These are phyloP conservation scores for Danaus plexippus DNA, from an alignment of 1,140 invertebrate species.

Conservation along the genomic window DNA sequence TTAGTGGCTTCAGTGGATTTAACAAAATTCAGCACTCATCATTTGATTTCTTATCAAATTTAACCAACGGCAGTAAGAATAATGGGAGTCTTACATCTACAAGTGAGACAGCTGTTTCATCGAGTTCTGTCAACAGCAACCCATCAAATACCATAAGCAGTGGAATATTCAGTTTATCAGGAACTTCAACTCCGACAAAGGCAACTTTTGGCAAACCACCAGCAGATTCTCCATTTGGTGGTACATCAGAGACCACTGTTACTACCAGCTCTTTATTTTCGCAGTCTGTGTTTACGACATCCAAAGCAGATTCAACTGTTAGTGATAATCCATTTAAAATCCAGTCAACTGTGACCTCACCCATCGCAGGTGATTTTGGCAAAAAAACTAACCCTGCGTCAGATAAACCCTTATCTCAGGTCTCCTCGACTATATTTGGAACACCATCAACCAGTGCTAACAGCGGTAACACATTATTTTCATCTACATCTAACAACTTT, in stretches of 20 bases:
- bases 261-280: conserved; percentile 7
- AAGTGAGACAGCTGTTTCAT: conserved; percentile 18
- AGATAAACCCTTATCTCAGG: conserved; percentile 27
- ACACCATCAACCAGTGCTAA: conserved; percentile 30
- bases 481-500: conserved; percentile 50
- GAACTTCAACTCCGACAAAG: conserved; percentile 18
- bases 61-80: conserved; percentile 54
- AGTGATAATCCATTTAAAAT: conserved; percentile 48
- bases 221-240: conserved; percentile 18
- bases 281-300: conserved; percentile 30
- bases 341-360: conserved; percentile 37
- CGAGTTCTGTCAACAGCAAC: conserved; percentile 12
- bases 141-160: conserved; percentile 28
- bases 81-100: conserved; percentile 32
- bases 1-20: conserved; percentile 77
- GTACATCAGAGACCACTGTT: conserved; percentile 7
- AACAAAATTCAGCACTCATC: conserved; percentile 65
- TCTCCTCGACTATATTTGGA: conserved; percentile 55
- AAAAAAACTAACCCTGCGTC: conserved; percentile 18
- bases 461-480: conserved; percentile 43
- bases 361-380: conserved; percentile 13
- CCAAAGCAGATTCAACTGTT: conserved; percentile 38
- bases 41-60: conserved; percentile 75
- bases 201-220: conserved; percentile 19
- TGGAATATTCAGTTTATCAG: conserved; percentile 38